Evolutionary conservation across 2,888 invertebrate genomes (phyloP).

Genomic region (Villa cingulata): DNA sequence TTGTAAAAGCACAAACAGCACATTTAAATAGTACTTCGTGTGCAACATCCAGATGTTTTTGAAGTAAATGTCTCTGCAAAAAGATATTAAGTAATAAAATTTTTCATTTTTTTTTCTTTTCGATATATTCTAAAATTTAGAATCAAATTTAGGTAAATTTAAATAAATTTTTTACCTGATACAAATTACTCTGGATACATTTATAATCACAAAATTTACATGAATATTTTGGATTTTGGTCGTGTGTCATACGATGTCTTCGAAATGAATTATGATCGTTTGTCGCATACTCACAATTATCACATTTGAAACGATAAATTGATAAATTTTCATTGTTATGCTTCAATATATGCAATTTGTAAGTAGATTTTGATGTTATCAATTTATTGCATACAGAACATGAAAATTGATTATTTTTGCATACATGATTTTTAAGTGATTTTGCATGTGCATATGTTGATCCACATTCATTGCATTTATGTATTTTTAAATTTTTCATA

Average conservation of each 20-base stretch:
- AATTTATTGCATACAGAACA: conserved; percentile 37
- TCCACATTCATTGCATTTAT: conserved; percentile 36
- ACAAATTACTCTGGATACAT: conserved; percentile 66
- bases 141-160: too few relatives aligned
- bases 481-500: conserved; percentile 13
- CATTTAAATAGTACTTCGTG: conserved; percentile 41
- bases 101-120: too few relatives aligned
- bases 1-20: conserved; percentile 26
- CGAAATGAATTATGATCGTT: conserved; percentile 71
- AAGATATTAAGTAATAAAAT: neutral
- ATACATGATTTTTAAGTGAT: conserved; percentile 39
- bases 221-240: conserved; percentile 59
- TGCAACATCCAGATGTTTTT: conserved; percentile 59
- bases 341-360: conserved; percentile 40
- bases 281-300: conserved; percentile 55
- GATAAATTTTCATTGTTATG: conserved; percentile 18
- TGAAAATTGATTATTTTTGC: conserved; percentile 39
- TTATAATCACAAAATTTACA: conserved; percentile 68
- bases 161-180: conserved; percentile 46
- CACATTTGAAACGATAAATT: conserved; percentile 53
- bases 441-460: conserved; percentile 29
- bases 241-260: conserved; percentile 63
- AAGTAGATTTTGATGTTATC: conserved; percentile 36
- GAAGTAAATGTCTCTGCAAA: conserved; percentile 49
- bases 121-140: too few relatives aligned